These are phyloP conservation scores for Caenorhabditis panamensis DNA, from an alignment of 2,888 invertebrate species.

Conservation along the genomic window DNA sequence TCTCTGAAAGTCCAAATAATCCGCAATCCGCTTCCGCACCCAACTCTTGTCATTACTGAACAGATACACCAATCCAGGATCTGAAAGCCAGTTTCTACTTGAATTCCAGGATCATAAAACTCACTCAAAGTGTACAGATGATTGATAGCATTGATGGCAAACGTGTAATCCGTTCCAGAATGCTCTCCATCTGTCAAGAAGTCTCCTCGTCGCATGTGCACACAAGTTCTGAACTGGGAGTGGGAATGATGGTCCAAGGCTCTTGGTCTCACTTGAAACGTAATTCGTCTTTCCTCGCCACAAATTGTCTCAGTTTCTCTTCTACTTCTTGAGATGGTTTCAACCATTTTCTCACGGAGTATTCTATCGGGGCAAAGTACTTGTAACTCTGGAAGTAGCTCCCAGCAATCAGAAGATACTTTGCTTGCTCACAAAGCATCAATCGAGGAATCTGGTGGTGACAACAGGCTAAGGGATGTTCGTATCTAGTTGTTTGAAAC, in stretches of 20 bases:
- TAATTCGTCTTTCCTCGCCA: conserved; percentile 16
- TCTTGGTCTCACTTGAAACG: conserved; percentile 28
- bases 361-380: conserved; percentile 37
- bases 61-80: conserved; percentile 24
- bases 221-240: conserved; percentile 34
- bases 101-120: not conserved
- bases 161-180: conserved; percentile 31
- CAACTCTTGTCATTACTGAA: conserved; percentile 41
- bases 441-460: conserved; percentile 21
- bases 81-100: not conserved
- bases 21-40: conserved; percentile 9
- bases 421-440: conserved; percentile 36
- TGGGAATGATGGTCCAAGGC: not conserved
- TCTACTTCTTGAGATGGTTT: conserved; percentile 16
- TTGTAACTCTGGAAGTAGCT: conserved; percentile 58
- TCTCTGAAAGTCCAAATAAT: conserved; percentile 15
- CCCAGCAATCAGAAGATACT: conserved; percentile 33
- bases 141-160: conserved; percentile 38
- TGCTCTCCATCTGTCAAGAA: conserved; percentile 41
- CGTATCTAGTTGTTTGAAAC: conserved; percentile 14
- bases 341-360: conserved; percentile 26
- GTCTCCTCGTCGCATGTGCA: conserved; percentile 50
- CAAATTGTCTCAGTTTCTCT: not conserved
- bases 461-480: conserved; percentile 33
- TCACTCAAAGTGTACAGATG: conserved; percentile 31